Conservation (phyloP, 2,797 vertebrate genomes). For the Anas bahamensis region DNA sequence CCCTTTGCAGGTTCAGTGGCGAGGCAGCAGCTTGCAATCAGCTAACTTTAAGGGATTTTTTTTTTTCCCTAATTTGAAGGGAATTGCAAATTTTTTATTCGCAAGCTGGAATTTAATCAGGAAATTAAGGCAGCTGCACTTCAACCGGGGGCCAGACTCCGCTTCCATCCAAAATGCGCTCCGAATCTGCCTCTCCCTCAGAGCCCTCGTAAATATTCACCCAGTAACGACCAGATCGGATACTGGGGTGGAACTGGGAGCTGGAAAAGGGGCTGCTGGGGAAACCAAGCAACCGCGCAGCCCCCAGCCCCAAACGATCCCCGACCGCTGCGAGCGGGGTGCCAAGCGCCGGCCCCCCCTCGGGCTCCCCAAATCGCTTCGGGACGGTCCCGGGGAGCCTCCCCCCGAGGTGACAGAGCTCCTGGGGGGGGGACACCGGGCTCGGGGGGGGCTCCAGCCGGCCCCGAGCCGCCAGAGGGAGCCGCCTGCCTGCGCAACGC, state of each 20-base stretch:
- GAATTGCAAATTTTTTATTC: constrained; percentile 28
- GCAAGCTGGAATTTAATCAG: constrained; percentile 19
- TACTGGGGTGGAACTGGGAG: background rate
- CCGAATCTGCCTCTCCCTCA: background rate
- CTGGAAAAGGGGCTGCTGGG: background rate
- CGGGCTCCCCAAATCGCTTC: no score
- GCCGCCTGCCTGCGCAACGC: background rate
- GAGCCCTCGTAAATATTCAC: constrained; percentile 33
- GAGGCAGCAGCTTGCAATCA: background rate
- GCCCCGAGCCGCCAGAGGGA: constrained; percentile 18
- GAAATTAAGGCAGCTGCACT: background rate
- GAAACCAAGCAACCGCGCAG: background rate
- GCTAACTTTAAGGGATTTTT: background rate
- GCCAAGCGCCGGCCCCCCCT: no score
- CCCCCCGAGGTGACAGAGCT: fast-evolving
- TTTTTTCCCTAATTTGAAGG: background rate
- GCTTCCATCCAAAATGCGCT: background rate
- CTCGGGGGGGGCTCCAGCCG: background rate
- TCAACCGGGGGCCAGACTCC: background rate
- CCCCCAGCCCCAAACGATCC: background rate
- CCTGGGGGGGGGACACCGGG: no score
- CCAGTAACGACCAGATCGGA: background rate
- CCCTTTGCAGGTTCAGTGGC: background rate
- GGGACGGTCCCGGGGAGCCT: background rate
- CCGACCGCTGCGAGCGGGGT: background rate